Evolutionary conservation across 2,797 vertebrate genomes (phyloP).

Genomic region (Sebastes cheni): DNA sequence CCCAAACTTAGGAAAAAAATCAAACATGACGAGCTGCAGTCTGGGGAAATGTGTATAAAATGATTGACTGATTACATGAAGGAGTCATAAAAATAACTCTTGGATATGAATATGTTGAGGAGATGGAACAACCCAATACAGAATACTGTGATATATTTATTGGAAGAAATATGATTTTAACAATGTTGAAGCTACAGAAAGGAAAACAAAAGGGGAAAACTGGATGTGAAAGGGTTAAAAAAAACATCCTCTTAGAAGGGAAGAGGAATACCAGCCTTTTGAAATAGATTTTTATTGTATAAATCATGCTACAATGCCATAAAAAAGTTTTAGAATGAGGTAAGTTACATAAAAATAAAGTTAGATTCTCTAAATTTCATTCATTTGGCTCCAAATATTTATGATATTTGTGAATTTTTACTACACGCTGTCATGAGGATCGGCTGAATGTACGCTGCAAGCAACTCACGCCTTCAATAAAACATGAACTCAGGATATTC

Average conservation of each 20-base stretch:
- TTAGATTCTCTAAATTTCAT: slow-evolving; percentile 11
- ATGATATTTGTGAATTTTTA: slow-evolving; percentile 32
- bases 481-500: slow-evolving; percentile 58
- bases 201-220: not conserved
- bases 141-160: not conserved
- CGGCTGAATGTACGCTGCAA: slow-evolving; percentile 19
- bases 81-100: not conserved
- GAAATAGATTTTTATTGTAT: not conserved
- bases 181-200: not conserved
- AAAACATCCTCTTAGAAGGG: not conserved
- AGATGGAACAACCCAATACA: not conserved
- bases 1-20: not conserved
- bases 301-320: not conserved
- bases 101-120: not conserved
- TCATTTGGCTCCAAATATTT: slow-evolving; percentile 23
- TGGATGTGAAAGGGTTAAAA: not conserved
- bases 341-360: slow-evolving; percentile 12
- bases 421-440: slow-evolving; percentile 11
- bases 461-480: slow-evolving; percentile 56
- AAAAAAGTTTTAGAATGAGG: slow-evolving; percentile 18
- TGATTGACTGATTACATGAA: not conserved
- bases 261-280: not conserved
- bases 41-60: not conserved
- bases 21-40: not conserved
- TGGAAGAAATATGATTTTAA: not conserved